A percentile compares a stretch with the other conserved stretches of the same genome.
Conservation (phyloP, 2,797 vertebrate species). For the Bradypus variegatus region DNA sequence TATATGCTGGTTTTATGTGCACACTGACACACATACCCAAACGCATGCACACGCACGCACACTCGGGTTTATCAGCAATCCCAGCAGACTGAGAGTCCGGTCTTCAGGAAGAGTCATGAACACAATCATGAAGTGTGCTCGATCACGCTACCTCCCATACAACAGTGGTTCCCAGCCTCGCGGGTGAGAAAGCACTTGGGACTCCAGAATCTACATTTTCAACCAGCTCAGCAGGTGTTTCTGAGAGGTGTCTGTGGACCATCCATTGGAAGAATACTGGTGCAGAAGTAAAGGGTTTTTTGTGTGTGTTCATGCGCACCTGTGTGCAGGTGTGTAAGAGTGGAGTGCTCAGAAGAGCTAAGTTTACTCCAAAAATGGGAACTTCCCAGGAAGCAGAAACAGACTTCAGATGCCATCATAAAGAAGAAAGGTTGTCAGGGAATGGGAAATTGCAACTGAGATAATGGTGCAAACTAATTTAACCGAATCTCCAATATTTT, state of each 20-base stretch:
- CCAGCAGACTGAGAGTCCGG: accelerated
- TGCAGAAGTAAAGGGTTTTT: not conserved
- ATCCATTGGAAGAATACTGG: accelerated
- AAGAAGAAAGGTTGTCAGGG: not conserved
- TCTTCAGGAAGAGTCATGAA: not conserved
- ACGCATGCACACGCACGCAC: too few relatives aligned
- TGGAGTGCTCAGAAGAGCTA: too few relatives aligned
- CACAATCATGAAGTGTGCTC: accelerated
- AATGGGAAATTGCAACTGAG: not conserved
- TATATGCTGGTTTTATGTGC: not conserved
- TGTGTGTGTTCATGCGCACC: accelerated
- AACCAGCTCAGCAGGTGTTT: not conserved
- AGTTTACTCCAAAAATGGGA: not conserved
- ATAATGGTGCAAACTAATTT: not conserved
- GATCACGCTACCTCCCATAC: accelerated
- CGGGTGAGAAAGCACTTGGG: accelerated
- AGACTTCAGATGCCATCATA: not conserved
- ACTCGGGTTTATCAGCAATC: accelerated
- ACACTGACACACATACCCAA: not conserved
- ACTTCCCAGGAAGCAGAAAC: not conserved
- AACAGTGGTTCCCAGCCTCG: accelerated
- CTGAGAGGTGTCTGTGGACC: not conserved
- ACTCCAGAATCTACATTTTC: not conserved
- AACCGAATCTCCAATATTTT: not conserved
- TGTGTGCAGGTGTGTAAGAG: accelerated